Evolutionary conservation across 1,140 invertebrate species (phyloP), one percentile per base, ranked within the genome.

Genomic region (Procambarus virginalis): DNA sequence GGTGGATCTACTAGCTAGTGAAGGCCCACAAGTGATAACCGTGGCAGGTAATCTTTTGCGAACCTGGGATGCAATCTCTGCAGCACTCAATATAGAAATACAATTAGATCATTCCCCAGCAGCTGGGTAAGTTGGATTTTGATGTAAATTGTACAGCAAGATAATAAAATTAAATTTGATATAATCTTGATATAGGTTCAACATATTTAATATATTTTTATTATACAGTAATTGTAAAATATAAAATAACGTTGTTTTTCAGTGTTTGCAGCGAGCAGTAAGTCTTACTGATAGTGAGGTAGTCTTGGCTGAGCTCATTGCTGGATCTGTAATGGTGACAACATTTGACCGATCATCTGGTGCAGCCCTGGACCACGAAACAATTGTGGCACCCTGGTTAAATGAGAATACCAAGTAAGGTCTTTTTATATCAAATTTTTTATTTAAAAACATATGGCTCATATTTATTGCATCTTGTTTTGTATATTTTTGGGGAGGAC

Each of bases 331-430:
- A 5, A 58, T 70, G 14, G 60, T 90, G 14, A 90, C 83, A 55
- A 84, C 83, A 46, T 22, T 90, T 20, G 89, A 90, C 75, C 77
- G 82, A 64, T 80, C 77, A 10, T 84, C 89, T 70, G 89, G 89
- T 20, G 81, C 89, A 46, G 70, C 77, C 64, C 51, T 84, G 77
- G 77, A 85, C 76, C 81, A 90, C n/a, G 79, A 34, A 20, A 84
- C 55, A 22, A 9, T 90, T 17, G 77, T 82, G 49, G 83, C 83
- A 68, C 82, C 89, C n/a, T 90, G 89, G 89, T 70, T 90, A 45
- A 55, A 84, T n/a, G 46, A 46, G 22, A 49, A 84, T 20, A 90
- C 81, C 22, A 90, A 70, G 89, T 90, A 79, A 85, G 76, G 2
- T 12, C n/a, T 45, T 68, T 73, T 0, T 55, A 9, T 55, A 55